A percentile compares a stretch with the other conserved stretches of the same genome.
These are phyloP conservation scores for Xenentodon cancila DNA, from an alignment of 2,797 vertebrate species.

Conservation along the genomic window DNA sequence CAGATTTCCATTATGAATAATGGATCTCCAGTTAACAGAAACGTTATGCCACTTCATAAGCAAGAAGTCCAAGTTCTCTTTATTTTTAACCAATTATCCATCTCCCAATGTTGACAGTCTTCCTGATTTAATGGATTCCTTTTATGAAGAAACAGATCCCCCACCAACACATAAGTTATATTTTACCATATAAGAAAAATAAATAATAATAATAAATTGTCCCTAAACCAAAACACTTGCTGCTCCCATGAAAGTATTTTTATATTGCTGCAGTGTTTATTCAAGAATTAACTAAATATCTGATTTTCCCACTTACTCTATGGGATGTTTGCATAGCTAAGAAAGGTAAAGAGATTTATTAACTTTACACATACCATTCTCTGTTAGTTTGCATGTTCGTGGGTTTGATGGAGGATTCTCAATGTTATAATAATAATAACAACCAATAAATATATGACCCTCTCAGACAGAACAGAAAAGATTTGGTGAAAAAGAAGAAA, in stretches of 20 bases:
- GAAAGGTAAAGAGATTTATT: too few relatives aligned
- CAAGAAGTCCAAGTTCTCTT: not conserved
- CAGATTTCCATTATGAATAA: slow-evolving; percentile 1
- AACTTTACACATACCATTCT: not conserved
- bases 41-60: not conserved
- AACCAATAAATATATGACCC: too few relatives aligned
- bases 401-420: slow-evolving; percentile 11
- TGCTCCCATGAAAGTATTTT: not conserved
- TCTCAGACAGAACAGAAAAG: too few relatives aligned
- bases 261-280: not conserved
- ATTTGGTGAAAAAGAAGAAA: too few relatives aligned
- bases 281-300: not conserved
- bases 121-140: not conserved
- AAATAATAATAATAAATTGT: too few relatives aligned
- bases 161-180: too few relatives aligned
- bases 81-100: not conserved
- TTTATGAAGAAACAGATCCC: not conserved
- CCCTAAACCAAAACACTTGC: not conserved
- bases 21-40: not conserved
- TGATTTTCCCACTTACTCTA: too few relatives aligned
- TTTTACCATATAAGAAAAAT: too few relatives aligned
- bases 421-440: slow-evolving; percentile 17
- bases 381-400: not conserved
- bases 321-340: too few relatives aligned
- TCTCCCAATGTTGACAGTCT: not conserved